A percentile compares a stretch with the other conserved stretches of the same genome.
Evolutionary conservation across 2,888 invertebrate genomes (phyloP).

Genomic region (Eupithecia subfuscata): DNA sequence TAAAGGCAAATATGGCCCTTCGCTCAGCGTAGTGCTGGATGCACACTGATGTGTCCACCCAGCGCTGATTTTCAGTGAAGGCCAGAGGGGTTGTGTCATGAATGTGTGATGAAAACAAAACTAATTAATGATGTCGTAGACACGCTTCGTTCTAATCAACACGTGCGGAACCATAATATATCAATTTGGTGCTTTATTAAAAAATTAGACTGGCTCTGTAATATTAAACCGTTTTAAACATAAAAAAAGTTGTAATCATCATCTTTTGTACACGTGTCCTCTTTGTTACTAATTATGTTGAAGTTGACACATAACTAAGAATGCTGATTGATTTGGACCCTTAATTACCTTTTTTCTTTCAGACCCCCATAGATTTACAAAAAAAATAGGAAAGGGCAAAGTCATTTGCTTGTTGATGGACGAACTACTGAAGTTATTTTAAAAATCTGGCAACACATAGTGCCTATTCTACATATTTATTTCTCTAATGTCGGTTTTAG

Average conservation of each 20-base stretch:
- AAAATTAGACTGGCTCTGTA: not conserved
- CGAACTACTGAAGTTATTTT: not conserved
- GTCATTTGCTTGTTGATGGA: constrained; percentile 22
- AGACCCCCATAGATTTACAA: constrained; percentile 26
- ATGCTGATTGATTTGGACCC: constrained; percentile 40
- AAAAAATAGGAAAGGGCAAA: constrained; percentile 21
- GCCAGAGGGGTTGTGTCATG: no score
- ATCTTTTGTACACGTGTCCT: constrained; percentile 33
- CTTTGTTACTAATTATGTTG: constrained; percentile 35
- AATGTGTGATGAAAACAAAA: not conserved
- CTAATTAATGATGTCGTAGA: not conserved
- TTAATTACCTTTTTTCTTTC: constrained; percentile 41
- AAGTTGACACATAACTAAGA: constrained; percentile 32
- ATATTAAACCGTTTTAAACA: not conserved
- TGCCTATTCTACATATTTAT: not conserved
- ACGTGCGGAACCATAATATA: not conserved
- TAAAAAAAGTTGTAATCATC: constrained; percentile 28
- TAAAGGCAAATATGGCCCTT: no score
- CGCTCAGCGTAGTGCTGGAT: no score
- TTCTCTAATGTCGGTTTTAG: not conserved
- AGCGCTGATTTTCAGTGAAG: no score
- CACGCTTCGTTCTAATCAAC: not conserved
- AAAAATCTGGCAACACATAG: not conserved
- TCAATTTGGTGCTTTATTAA: not conserved
- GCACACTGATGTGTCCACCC: no score